Base-by-base conservation (phyloP, 1,140 invertebrate species). In the Apocrypta bakeri region DNA sequence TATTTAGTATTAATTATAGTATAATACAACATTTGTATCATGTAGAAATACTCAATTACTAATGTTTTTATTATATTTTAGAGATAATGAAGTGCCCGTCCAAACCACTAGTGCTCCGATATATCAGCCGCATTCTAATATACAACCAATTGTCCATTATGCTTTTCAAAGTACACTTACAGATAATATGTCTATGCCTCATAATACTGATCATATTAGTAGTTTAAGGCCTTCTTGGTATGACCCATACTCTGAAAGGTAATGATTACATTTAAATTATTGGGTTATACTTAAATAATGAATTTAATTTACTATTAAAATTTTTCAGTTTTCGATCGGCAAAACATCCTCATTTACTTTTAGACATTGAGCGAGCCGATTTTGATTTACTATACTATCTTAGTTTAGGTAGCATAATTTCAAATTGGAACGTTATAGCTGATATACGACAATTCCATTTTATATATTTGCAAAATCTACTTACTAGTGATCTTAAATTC, bases 401-500 rank as follows among this genome's bases (percentile, higher is more conserved):
- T 72, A 92, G 90, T 86, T 92, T 90, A 2, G 92, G 93, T 24
- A 87, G 89, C 66, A 85, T 92, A 21, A 83, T 84, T n/a, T 71
- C 88, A 40, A 87, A 93, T 86, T 94, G 94, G 93, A 92, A 93
- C 1, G 89, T 91, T 48, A 93, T 94, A 48, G 88, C 89, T 21
- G 89, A 89, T 25, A 90, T 92, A 68, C 86, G 94, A 75, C 84
- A 92, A 12, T 94, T 93, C 80, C 90, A 98, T 75, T 95, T 97
- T 91, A 93, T 95, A 79, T 94, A 95, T 40, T 95, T 97, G 69
- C 93, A 95, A 87, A 95, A 94, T 79, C 91, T 98, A 3, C 92
- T 98, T 1, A 91, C 96, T 84, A 94, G 95, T 24, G 97, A 98
- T 91, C 94, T 98, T 14, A 97, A 97, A 88, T 97, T 98, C 88